A percentile compares a stretch with the other conserved stretches of the same genome.
Conservation (phyloP, 2,113 vertebrate species). For the Climacteris rufus region DNA sequence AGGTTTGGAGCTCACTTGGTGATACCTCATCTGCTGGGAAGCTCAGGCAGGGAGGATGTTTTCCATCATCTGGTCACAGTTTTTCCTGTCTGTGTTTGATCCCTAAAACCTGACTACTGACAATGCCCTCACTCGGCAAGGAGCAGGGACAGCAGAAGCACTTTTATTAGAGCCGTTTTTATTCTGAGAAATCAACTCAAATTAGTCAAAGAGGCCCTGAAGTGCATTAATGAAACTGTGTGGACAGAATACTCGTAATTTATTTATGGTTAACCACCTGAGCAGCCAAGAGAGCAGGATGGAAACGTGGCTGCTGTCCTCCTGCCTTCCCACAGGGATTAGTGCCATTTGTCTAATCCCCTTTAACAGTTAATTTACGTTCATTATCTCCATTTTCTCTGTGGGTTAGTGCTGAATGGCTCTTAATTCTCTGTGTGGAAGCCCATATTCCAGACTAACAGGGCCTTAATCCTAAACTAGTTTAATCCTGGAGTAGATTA, state of each 20-base stretch:
- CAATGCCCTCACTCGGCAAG: background rate
- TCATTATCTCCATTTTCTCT: background rate
- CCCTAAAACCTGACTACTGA: background rate
- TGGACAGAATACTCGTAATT: background rate
- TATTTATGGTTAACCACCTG: background rate
- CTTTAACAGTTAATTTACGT: background rate
- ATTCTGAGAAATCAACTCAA: background rate
- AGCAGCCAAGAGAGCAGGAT: background rate
- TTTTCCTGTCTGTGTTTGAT: background rate
- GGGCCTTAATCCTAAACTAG: background rate
- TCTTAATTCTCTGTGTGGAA: background rate
- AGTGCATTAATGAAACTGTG: background rate
- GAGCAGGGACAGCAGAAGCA: background rate
- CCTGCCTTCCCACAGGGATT: slow-evolving; percentile 9
- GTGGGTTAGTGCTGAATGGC: background rate
- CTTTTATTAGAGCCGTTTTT: background rate
- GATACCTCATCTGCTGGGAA: background rate
- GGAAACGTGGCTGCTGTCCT: background rate
- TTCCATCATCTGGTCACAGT: background rate
- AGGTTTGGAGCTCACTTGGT: background rate
- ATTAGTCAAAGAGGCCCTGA: background rate
- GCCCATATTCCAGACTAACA: background rate
- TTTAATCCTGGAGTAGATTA: slow-evolving; percentile 3
- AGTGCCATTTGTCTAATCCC: background rate
- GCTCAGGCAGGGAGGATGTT: background rate